A percentile compares a stretch with the other conserved stretches of the same genome.
Conservation (phyloP, 2,888 invertebrate genomes). For the Steromphala cineraria region DNA sequence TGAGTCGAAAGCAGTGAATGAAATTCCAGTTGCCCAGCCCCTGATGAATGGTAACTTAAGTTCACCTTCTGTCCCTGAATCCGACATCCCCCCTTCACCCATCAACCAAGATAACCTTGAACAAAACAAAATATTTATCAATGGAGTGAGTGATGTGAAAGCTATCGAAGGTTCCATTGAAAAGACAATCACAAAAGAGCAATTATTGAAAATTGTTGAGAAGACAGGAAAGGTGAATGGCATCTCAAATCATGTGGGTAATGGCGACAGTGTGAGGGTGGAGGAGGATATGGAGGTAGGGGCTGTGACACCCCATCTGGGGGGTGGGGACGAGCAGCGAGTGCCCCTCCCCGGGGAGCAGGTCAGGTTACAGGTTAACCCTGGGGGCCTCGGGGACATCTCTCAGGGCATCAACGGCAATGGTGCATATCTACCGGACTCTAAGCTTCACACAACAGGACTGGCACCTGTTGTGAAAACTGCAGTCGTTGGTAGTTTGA, state of each 20-base stretch:
- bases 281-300: constrained; percentile 19
- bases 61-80: constrained; percentile 39
- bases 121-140: background rate
- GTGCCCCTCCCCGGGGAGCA: constrained; percentile 21
- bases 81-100: constrained; percentile 42
- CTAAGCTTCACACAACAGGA: background rate
- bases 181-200: constrained; percentile 16
- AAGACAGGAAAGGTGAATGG: constrained; percentile 56
- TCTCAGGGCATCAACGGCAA: constrained; percentile 14
- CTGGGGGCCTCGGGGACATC: background rate
- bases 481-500: background rate
- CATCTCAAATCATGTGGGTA: constrained; percentile 53
- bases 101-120: background rate
- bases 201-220: constrained; percentile 34
- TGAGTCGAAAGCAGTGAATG: background rate
- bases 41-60: constrained; percentile 43
- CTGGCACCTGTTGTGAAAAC: background rate
- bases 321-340: constrained; percentile 7
- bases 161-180: background rate
- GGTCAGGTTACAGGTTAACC: background rate
- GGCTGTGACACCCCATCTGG: background rate
- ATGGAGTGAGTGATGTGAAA: background rate
- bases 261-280: constrained; percentile 15
- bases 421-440: background rate
- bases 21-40: background rate